Evolutionary conservation across 2,797 vertebrate genomes (phyloP).

Genomic region (Morus bassanus): DNA sequence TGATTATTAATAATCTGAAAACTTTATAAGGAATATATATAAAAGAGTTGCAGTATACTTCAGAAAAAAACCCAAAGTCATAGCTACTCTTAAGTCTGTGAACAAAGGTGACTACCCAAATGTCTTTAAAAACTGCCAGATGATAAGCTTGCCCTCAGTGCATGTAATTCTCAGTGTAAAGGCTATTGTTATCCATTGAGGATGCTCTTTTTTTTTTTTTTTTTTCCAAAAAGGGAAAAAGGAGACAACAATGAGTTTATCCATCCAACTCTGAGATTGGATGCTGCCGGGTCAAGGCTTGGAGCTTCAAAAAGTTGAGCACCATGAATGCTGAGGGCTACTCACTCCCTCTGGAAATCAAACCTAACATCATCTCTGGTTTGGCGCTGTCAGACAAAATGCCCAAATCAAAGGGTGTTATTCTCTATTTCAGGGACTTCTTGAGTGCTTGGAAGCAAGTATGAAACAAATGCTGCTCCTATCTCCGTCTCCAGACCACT

Average conservation of each 20-base stretch:
- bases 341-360: neutral
- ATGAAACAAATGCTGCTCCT: neutral
- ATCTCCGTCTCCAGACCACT: neutral
- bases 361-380: neutral
- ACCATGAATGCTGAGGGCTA: fast-evolving
- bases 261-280: neutral
- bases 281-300: neutral
- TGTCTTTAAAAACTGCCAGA: neutral
- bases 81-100: neutral
- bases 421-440: neutral
- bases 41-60: neutral
- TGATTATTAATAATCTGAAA: neutral
- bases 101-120: neutral
- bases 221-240: neutral
- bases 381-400: neutral
- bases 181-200: neutral
- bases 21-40: neutral
- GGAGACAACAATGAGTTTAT: neutral
- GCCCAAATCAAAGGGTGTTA: neutral
- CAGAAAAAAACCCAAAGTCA: neutral
- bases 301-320: neutral
- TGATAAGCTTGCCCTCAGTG: neutral
- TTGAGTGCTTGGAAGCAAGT: neutral
- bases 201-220: neutral
- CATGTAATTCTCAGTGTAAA: neutral